Evolutionary conservation across 2,888 invertebrate genomes (phyloP), one percentile per base, ranked within the genome.

Genomic region (Lasioglossum oenotherae): DNA sequence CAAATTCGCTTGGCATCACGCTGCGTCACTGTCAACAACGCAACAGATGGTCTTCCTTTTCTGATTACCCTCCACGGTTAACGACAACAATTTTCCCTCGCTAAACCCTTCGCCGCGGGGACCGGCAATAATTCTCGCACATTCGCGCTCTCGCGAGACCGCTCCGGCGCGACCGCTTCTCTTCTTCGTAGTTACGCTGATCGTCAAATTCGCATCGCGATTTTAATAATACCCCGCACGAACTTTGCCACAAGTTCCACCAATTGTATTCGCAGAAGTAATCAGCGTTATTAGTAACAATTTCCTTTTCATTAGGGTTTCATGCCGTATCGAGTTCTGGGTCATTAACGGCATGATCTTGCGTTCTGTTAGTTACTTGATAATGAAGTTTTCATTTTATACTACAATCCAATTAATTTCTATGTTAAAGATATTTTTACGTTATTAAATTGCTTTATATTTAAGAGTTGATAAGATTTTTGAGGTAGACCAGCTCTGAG

Each of bases 11-110:
- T n/a, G 74, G 16, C 60, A 27, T 60, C 41, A 64, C 72, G 75
- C 77, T 38, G 38, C 78, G 53, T 82, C 75, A 44, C 82, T 74
- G 83, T 85, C 82, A 78, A 53, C 74, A 16, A 8, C 80, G n/a
- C 35, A 71, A 77, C 77, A 71, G 80, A 74, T 44, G 75, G 41
- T 74, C 46, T 27, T 35, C 74, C 41, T 71, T 77, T 35, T 60
- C 23, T 19, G 41, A 80, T 82, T 72, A 80, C 64, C 49, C 4
- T 27, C 1, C 23, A 14, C 74, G 67, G 74, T 75, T 71, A 81
- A 78, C 60, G 78, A 75, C 69, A 23, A 23, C 19, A 53, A 41
- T 57, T 78, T 75, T n/a, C 31, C 46, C 53, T n/a, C 57, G 31
- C 57, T 31, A 46, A 78, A 53, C 27, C 23, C 44, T n/a, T 10